Conservation (phyloP, 2,113 vertebrate genomes). For the Dasypus novemcinctus region DNA sequence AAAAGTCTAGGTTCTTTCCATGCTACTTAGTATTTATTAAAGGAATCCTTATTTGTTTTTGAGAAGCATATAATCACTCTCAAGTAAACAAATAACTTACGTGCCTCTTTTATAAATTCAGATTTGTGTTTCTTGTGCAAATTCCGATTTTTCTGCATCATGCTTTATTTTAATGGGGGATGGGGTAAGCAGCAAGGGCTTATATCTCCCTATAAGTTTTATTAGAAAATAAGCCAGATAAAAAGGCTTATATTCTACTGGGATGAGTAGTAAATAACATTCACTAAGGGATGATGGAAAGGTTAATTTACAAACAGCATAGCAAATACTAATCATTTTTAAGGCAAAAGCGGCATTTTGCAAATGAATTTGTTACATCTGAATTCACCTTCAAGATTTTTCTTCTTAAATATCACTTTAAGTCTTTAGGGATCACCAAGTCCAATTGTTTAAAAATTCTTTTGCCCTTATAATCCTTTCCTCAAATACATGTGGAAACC, state of each 20-base stretch:
- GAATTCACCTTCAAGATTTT: constrained; percentile 20
- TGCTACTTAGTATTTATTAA: not conserved
- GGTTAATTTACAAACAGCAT: constrained; percentile 9
- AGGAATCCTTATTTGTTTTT: not conserved
- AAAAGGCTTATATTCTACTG: constrained; percentile 12
- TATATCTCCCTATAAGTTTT: not conserved
- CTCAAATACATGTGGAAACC: constrained; percentile 19
- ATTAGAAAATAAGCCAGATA: not conserved
- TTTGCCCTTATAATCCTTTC: not conserved
- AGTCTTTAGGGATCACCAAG: not conserved
- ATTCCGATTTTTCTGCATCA: constrained; percentile 7
- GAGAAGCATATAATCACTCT: not conserved
- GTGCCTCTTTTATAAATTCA: constrained; percentile 36
- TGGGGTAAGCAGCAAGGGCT: not conserved
- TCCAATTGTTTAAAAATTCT: not conserved
- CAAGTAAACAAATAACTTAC: not conserved
- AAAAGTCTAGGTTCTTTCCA: not conserved
- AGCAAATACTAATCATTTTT: constrained; percentile 29
- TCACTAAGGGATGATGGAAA: not conserved
- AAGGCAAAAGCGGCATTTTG: constrained; percentile 31
- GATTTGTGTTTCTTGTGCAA: not conserved
- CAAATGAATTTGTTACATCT: not conserved
- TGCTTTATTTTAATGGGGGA: constrained; percentile 21
- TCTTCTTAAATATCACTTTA: constrained; percentile 20
- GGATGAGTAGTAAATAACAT: not conserved